phyloP scores from a whole-genome alignment of 2,797 vertebrate genomes.

The Australoheros facetus region DNA sequence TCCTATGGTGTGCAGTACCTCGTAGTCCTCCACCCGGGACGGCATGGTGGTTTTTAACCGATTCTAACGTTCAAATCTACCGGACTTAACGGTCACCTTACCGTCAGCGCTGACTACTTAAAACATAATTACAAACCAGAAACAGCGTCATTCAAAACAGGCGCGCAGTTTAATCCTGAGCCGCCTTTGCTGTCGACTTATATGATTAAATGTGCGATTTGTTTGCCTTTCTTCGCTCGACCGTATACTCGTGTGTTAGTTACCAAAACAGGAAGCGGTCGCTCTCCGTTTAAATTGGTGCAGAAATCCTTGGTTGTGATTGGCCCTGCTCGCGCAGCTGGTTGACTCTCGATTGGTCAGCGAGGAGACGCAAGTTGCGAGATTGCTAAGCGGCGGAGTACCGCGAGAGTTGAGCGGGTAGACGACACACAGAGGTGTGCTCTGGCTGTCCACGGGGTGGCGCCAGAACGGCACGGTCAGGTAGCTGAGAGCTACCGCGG shows the following conservation, averaged over 20 bases:
- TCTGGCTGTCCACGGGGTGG: slow-evolving; percentile 38
- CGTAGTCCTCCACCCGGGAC: slow-evolving; percentile 89
- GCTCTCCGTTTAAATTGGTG: slow-evolving; percentile 75
- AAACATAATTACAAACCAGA: not conserved
- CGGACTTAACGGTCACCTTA: not conserved
- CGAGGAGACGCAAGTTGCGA: slow-evolving; percentile 5
- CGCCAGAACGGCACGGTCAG: slow-evolving; percentile 32
- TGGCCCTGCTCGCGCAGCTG: slow-evolving; percentile 44
- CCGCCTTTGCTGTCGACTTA: not conserved
- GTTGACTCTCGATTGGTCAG: slow-evolving; percentile 70
- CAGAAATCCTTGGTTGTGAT: slow-evolving; percentile 61
- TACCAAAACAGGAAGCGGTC: slow-evolving; percentile 42
- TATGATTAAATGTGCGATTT: not conserved
- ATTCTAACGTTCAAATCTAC: not conserved
- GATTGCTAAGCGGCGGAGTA: slow-evolving; percentile 68
- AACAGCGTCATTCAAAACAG: not conserved
- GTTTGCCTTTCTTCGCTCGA: not conserved
- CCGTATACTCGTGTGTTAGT: not conserved
- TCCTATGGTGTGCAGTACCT: slow-evolving; percentile 90
- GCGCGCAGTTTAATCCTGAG: too few species aligned
- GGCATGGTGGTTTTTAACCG: slow-evolving; percentile 81
- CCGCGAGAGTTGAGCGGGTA: slow-evolving; percentile 70
- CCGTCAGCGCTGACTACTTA: not conserved
- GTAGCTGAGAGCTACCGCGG: too few species aligned
- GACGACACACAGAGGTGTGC: accelerated